Evolutionary conservation across 2,888 invertebrate genomes (phyloP), one percentile per base, ranked within the genome.

Genomic region (Eubasilissa splendida): DNA sequence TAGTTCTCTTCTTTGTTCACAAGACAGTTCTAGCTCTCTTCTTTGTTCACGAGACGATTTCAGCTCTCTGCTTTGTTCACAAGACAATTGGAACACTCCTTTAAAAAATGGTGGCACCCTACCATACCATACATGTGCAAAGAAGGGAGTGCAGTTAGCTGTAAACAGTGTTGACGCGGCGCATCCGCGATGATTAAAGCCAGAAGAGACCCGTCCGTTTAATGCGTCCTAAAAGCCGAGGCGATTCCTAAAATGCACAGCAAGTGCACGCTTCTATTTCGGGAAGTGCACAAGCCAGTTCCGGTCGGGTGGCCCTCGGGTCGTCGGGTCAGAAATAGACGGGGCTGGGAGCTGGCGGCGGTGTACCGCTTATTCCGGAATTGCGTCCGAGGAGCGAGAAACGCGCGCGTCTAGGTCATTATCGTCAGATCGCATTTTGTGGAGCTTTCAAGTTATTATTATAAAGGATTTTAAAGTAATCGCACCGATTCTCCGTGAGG

Each of bases 211-310:
- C 22, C 22, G 22, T 8, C 52, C 7, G 70, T 70, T 53, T 70
- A 70, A 70, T 52, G 70, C 70, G 70, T 53, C 22, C 22, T 14
- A 4, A 70, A 70, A 52, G 70, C 22, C 52, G n/a, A 52, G 53
- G 70, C 42, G 56, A 54, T 71, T 71, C 71, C 11, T 71, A 10
- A 71, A 73, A 73, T 73, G 56, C 56, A 31, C 56, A 56, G 54
- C 71, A 73, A 73, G 71, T 73, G 71, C 58, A 73, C 56, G 54
- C 56, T 10, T 73, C 71, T 73, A 73, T 73, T 73, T 73, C 22
- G 56, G 56, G 71, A 73, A 73, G n/a, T 73, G 33, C 71, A 56
- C 71, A 73, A 73, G 56, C 56, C 11, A 73, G 71, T 73, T 73
- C 71, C 71, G 71, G 58, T 73, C 33, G 71, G 58, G n/a, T 56